Evolutionary conservation across 2,888 invertebrate species (phyloP).

Genomic region (Leucoma salicis): DNA sequence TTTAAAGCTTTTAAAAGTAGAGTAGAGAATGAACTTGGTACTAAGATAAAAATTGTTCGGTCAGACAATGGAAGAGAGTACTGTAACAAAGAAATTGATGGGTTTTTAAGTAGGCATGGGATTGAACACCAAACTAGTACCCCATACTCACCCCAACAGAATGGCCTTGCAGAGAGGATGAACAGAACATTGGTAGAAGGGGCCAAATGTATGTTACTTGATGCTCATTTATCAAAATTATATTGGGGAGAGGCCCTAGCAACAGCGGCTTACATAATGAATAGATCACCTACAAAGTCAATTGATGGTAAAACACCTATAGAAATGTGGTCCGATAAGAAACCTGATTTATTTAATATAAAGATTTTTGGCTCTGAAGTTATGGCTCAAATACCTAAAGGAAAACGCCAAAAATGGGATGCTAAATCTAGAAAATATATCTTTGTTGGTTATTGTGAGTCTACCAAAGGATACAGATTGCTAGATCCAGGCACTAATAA

Average conservation of each 20-base stretch:
- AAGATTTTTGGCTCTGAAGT: too few species aligned
- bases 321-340: background rate
- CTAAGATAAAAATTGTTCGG: constrained; percentile 17
- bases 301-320: background rate
- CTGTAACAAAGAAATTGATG: constrained; percentile 11
- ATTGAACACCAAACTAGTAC: constrained; percentile 14
- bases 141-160: constrained; percentile 19
- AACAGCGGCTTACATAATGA: constrained; percentile 6
- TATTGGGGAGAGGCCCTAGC: constrained; percentile 10
- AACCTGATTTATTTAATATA: background rate
- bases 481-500: constrained; percentile 5
- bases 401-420: background rate
- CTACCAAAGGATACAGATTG: constrained; percentile 8
- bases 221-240: constrained; percentile 7
- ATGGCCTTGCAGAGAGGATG: too few species aligned
- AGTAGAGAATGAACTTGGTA: constrained; percentile 19
- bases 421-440: too few species aligned
- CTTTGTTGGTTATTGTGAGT: too few species aligned
- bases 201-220: too few species aligned
- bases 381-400: background rate
- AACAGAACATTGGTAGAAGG: constrained; percentile 13
- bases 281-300: background rate
- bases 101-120: constrained; percentile 7
- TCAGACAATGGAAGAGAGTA: constrained; percentile 19
- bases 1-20: constrained; percentile 4